These are phyloP conservation scores for Graptemys geographica DNA, from an alignment of 2,797 vertebrate genomes.

Conservation along the genomic window DNA sequence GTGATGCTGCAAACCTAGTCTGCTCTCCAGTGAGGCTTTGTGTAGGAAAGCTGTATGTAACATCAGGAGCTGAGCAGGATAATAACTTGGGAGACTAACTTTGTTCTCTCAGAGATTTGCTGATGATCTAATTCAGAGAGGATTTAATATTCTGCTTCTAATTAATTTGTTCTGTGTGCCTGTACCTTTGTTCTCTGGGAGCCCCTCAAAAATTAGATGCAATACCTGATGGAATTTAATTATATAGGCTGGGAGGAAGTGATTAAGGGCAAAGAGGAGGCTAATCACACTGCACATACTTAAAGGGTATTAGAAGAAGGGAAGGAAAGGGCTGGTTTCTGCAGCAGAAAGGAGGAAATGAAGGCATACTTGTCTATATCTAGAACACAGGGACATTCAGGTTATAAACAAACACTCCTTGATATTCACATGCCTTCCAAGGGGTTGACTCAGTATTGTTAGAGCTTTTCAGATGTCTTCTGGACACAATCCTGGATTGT, in stretches of 20 bases:
- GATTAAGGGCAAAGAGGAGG: constrained; percentile 55
- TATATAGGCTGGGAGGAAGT: constrained; percentile 57
- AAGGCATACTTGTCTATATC: not conserved
- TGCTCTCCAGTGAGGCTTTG: not conserved
- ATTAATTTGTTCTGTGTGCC: constrained; percentile 57
- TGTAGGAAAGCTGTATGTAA: not conserved
- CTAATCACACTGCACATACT: not conserved
- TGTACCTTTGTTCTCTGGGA: constrained; percentile 49
- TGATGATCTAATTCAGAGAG: constrained; percentile 46
- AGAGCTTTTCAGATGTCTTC: not conserved
- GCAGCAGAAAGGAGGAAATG: not conserved
- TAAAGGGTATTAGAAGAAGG: constrained; percentile 29
- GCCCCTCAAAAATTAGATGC: constrained; percentile 64
- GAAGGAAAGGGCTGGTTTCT: not conserved
- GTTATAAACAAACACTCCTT: not conserved
- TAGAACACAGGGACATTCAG: not conserved
- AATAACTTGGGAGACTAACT: not conserved
- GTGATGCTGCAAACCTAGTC: not conserved
- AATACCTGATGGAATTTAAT: constrained; percentile 66
- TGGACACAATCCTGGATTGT: not conserved
- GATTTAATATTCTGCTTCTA: constrained; percentile 44
- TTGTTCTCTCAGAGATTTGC: constrained; percentile 16
- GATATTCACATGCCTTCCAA: not conserved
- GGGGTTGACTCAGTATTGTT: not conserved
- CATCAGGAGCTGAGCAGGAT: not conserved